A percentile compares a stretch with the other conserved stretches of the same genome.
phyloP scores from a whole-genome alignment of 1,140 invertebrate species.

The Hylaeus volcanicus region DNA sequence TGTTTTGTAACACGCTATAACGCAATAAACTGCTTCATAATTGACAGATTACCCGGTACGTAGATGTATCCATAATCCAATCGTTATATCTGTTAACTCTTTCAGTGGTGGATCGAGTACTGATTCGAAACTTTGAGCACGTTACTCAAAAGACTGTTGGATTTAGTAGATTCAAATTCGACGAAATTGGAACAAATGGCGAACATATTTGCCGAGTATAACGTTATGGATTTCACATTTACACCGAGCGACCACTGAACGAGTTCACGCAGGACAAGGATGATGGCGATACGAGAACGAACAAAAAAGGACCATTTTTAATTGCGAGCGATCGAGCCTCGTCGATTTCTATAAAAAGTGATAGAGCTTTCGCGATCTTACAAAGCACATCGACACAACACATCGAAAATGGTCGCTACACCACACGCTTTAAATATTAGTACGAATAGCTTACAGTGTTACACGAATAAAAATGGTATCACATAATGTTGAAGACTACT shows the following conservation, averaged over 20 bases:
- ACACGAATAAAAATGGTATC: slow-evolving; percentile 31
- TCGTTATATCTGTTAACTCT: slow-evolving; percentile 3
- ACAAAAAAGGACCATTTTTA: background rate
- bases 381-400: slow-evolving; percentile 16
- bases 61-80: background rate
- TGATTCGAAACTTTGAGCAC: background rate
- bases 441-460: slow-evolving; percentile 19
- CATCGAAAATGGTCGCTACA: slow-evolving; percentile 6
- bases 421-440: background rate
- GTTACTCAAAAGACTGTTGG: background rate
- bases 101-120: background rate
- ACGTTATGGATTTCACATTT: background rate
- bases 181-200: too few species aligned
- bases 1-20: slow-evolving; percentile 9
- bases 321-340: background rate
- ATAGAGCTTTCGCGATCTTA: background rate
- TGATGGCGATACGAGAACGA: background rate
- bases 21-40: background rate
- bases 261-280: background rate
- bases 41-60: slow-evolving; percentile 37
- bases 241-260: background rate
- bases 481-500: slow-evolving; percentile 17
- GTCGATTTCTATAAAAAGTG: background rate
- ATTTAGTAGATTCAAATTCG: too few species aligned
- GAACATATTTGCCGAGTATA: background rate